phyloP scores from a whole-genome alignment of 2,113 vertebrate species.

The Pteropus alecto region DNA sequence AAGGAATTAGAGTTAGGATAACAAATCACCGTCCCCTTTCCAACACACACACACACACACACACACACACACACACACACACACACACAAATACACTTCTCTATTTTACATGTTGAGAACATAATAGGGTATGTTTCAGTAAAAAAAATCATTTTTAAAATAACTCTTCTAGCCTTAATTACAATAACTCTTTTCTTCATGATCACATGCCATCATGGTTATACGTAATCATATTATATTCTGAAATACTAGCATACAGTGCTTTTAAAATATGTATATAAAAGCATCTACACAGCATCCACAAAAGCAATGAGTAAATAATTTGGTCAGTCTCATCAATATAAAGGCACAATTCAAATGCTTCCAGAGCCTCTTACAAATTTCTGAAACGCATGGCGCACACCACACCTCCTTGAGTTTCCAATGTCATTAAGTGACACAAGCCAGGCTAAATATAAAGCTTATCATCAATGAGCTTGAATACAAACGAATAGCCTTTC shows the following conservation, averaged over 20 bases:
- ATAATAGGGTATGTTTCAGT: neutral
- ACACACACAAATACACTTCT: neutral
- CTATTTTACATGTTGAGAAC: conserved; percentile 12
- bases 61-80: too few relatives aligned
- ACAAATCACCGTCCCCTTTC: neutral
- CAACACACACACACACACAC: too few relatives aligned
- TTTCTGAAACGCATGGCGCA: neutral
- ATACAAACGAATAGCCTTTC: neutral
- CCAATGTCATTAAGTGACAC: neutral
- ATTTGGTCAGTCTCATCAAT: neutral
- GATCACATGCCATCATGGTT: neutral
- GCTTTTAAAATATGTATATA: neutral
- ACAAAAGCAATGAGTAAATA: neutral
- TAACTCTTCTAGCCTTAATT: neutral
- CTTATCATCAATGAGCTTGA: neutral
- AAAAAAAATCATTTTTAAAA: neutral
- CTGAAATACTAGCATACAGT: neutral
- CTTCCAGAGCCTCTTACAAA: neutral
- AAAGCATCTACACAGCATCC: neutral
- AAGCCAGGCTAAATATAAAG: neutral
- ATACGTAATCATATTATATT: neutral
- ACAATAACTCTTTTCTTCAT: conserved; percentile 7
- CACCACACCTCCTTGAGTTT: neutral
- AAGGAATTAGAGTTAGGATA: neutral
- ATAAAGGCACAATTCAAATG: conserved; percentile 3